Base-by-base conservation (phyloP, 2,797 vertebrate species). In the Chromis chromis region DNA sequence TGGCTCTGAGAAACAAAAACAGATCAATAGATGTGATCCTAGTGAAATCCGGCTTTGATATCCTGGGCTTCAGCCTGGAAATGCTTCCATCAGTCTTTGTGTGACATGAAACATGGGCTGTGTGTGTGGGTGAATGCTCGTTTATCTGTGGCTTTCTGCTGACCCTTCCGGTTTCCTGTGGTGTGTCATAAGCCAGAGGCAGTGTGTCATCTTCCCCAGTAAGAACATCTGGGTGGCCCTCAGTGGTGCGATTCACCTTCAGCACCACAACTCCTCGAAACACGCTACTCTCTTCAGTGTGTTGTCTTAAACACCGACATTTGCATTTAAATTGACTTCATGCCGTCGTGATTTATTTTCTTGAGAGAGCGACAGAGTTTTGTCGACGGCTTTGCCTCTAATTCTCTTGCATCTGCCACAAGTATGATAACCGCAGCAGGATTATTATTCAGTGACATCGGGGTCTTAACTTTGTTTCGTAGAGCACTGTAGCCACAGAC, bases 261-360 rank as follows among this genome's bases (percentile, higher is more conserved):
- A 73, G 73, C 79, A 56, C 80, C 79, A 63, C 71, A 75, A 55
- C 81, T 85, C 48, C 40, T 60, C 40, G 22, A 84, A 75, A 80
- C 68, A 31, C 21, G 4, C 14, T 33, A 42, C 39, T 44, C 40
- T 56, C 21, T 49, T 52, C 68, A 49, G 59, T 70, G 61, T 74
- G 75, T 89, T 84, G 69, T 91, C 80, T 90, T 83, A 67, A 89
- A 83, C 65, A 17, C 63, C 81, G 65, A 81, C 83, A 91, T 92
- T 93, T 92, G 87, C 91, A 92, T 91, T 91, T 92, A 90, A 89
- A 91, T 92, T 89, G 90, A 85, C 84, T 91, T 89, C 78, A 77
- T 60, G 85, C 67, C 3, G 4, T 25, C 3, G 2, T 81, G 83
- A 91, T 82, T 92, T 79, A 82, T 87, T 88, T 87, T 76, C 77